Evolutionary conservation across 2,797 vertebrate genomes (phyloP).

Genomic region (Thripadectes ignobilis): DNA sequence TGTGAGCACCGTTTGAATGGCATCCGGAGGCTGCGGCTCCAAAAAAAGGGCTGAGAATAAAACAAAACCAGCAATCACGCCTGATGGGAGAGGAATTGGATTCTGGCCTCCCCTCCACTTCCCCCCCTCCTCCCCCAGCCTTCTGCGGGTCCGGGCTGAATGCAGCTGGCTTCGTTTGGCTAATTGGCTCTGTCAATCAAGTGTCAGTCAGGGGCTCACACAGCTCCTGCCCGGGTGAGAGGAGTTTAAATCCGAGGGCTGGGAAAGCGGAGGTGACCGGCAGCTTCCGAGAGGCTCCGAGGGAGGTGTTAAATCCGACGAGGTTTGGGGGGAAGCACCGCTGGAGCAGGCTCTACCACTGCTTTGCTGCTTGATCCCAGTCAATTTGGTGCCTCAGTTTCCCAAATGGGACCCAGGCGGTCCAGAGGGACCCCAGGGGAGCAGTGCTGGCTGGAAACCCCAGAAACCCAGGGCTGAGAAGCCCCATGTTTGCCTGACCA

Average conservation of each 20-base stretch:
- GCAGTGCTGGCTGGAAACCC: background rate
- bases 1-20: background rate
- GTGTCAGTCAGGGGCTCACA: constrained; percentile 30
- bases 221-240: background rate
- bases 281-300: background rate
- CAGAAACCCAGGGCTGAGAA: background rate
- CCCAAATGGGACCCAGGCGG: background rate
- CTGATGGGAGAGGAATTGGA: constrained; percentile 42
- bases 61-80: constrained; percentile 35
- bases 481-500: background rate
- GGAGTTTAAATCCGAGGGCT: background rate
- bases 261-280: background rate
- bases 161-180: constrained; percentile 54
- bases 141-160: constrained; percentile 7
- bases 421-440: background rate
- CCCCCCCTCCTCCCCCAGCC: constrained; percentile 20
- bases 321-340: background rate
- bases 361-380: background rate
- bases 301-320: background rate
- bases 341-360: background rate
- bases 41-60: background rate
- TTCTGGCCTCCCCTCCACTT: constrained; percentile 37
- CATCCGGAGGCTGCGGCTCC: constrained; percentile 13
- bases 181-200: constrained; percentile 65
- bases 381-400: background rate